Evolutionary conservation across 64 coral and sea anemone species (phyloP).

Genomic region (Catalaphyllia jardinei): DNA sequence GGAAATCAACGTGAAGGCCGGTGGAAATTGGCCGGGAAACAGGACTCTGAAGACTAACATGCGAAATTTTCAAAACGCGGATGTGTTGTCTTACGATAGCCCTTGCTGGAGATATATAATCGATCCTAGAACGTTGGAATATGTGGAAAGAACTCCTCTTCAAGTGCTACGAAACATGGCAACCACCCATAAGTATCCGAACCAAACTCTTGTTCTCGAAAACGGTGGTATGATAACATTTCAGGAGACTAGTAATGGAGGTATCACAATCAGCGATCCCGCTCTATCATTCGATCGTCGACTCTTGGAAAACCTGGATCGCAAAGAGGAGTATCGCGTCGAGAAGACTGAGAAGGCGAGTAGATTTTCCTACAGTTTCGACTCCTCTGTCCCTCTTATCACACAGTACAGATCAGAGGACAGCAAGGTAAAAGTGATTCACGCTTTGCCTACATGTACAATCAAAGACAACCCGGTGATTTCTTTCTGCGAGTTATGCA

Average conservation of each 20-base stretch:
- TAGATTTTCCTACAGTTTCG: conserved; percentile 9
- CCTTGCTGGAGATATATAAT: conserved; percentile 96
- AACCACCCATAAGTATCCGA: conserved; percentile 46
- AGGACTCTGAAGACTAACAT: conserved; percentile 46
- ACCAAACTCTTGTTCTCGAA: conserved; percentile 64
- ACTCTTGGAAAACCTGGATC: conserved; percentile 64
- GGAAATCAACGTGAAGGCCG: conserved; percentile 5
- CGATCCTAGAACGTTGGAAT: conserved; percentile 76
- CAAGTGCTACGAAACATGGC: conserved; percentile 58
- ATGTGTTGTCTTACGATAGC: conserved; percentile 90
- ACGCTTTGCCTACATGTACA: conserved; percentile 27
- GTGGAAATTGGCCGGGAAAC: conserved; percentile 5
- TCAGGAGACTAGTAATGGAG: conserved; percentile 75
- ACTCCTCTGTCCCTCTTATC: conserved; percentile 34
- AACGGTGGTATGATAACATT: conserved; percentile 74
- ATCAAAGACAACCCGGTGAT: conserved; percentile 17
- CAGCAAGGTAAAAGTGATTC: conserved; percentile 62
- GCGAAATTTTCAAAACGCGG: conserved; percentile 80
- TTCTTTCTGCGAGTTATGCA: conserved; percentile 47
- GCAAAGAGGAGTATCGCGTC: conserved; percentile 48
- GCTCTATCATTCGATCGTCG: conserved; percentile 87
- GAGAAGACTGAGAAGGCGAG: conserved; percentile 26
- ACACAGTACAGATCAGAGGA: conserved; percentile 49
- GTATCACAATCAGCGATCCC: conserved; percentile 83
- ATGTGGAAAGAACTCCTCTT: conserved; percentile 77